Evolutionary conservation across 2,113 vertebrate genomes (phyloP), one percentile per base, ranked within the genome.

Genomic region (Ptilonorhynchus violaceus): DNA sequence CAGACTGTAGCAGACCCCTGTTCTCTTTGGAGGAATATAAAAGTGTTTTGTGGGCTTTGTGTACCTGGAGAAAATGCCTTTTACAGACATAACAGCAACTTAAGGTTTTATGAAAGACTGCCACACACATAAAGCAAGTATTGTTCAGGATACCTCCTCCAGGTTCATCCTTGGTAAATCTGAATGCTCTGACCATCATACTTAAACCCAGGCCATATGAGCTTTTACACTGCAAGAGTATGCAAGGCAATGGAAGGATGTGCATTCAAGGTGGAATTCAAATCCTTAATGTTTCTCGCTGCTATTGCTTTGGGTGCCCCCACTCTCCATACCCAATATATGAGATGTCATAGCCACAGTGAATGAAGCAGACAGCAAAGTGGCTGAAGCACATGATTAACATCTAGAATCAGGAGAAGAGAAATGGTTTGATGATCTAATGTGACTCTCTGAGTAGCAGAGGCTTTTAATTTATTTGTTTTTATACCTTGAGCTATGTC

Each of bases 281-380:
- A 68, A 82, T 49, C 30, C 23, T 47, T 46, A 17, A 9, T 16
- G 11, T 21, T 78, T 72, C 20, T 47, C 85, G 27, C 46, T 78
- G 64, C 20, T 80, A 2, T 47, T 73, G 31, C 28, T 76, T 8
- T n/a, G 50, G 85, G n/a, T 76, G 41, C 1, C 13, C 25, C 9
- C 7, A 2, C 76, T 69, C 46, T 73, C 37, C 28, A 24, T 17
- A 56, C 17, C 39, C 49, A 64, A 5, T 4, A 39, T n/a, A 24
- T 0, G 0, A 21, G 6, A 10, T 82, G 46, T 79, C 25, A 28
- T 28, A 64, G 13, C 11, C 31, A 27, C 39, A 44, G n/a, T 14
- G 62, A 79, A 39, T 47, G 62, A 78, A 55, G 18, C 52, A 74
- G 64, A 37, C 4, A 33, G 70, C 24, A 69, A 72, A 64, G 39